These are phyloP conservation scores for Amphiprion clarkii DNA, from an alignment of 2,797 vertebrate genomes.

Conservation along the genomic window DNA sequence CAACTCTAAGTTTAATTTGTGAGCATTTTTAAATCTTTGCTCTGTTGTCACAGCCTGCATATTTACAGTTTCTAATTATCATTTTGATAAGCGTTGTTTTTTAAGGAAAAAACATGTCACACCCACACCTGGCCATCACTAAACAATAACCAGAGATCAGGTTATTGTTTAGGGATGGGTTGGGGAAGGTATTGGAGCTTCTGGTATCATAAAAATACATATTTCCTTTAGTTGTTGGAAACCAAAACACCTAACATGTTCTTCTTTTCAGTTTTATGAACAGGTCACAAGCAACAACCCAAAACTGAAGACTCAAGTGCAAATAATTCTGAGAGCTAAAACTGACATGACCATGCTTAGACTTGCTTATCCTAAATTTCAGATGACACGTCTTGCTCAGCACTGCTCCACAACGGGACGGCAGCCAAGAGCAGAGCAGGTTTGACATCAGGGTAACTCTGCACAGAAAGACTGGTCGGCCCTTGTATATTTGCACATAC, in stretches of 20 bases:
- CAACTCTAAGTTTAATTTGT: background rate
- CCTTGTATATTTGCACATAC: too few species aligned
- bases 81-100: background rate
- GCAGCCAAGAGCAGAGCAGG: background rate
- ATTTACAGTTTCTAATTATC: background rate
- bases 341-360: background rate
- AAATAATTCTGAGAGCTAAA: background rate
- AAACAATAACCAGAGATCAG: background rate
- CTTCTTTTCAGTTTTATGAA: background rate
- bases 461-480: background rate
- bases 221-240: too few species aligned
- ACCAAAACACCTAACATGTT: background rate
- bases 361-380: background rate
- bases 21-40: background rate
- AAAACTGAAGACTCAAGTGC: background rate
- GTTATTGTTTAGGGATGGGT: background rate
- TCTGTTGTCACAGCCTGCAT: background rate
- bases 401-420: background rate
- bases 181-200: too few species aligned
- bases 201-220: too few species aligned
- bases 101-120: background rate
- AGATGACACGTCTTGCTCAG: background rate
- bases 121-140: background rate
- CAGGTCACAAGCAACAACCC: too few species aligned
- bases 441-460: background rate